phyloP scores from a whole-genome alignment of 2,888 invertebrate species.

The Lissocephala sabroskyi region DNA sequence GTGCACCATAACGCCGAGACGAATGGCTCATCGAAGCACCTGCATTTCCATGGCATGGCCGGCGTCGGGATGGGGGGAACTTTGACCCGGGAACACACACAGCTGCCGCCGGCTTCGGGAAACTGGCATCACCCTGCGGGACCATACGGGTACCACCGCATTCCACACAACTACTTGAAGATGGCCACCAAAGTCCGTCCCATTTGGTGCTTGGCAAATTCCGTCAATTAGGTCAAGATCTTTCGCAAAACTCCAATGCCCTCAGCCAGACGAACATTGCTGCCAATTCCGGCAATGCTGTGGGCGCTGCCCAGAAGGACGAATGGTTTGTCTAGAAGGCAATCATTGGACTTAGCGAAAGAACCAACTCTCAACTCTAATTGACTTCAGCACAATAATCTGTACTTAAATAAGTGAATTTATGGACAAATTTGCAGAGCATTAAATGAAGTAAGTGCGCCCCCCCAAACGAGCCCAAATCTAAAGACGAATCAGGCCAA shows the following conservation, averaged over 20 bases:
- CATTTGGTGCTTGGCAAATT: slow-evolving; percentile 94
- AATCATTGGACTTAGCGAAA: slow-evolving; percentile 23
- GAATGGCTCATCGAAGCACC: slow-evolving; percentile 79
- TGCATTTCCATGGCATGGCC: slow-evolving; percentile 72
- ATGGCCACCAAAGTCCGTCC: slow-evolving; percentile 89
- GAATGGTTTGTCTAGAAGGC: slow-evolving; percentile 86
- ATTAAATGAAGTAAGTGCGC: slow-evolving; percentile 72
- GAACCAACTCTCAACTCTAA: slow-evolving; percentile 27
- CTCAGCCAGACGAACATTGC: slow-evolving; percentile 66
- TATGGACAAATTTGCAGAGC: slow-evolving; percentile 71
- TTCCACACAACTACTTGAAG: slow-evolving; percentile 74
- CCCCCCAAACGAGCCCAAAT: too few species aligned
- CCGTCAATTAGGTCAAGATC: slow-evolving; percentile 74
- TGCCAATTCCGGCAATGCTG: slow-evolving; percentile 64
- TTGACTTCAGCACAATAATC: slow-evolving; percentile 59
- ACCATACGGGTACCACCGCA: slow-evolving; percentile 74
- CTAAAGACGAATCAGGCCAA: too few species aligned
- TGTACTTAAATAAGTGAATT: slow-evolving; percentile 52
- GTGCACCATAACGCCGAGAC: slow-evolving; percentile 76
- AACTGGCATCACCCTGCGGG: slow-evolving; percentile 97
- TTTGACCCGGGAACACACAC: slow-evolving; percentile 75
- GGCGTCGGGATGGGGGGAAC: slow-evolving; percentile 72
- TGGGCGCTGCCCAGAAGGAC: slow-evolving; percentile 83
- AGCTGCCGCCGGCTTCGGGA: slow-evolving; percentile 83
- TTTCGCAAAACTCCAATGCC: slow-evolving; percentile 74